Evolutionary conservation across 2,797 vertebrate genomes (phyloP).

Genomic region (Microctenopoma lineatum): DNA sequence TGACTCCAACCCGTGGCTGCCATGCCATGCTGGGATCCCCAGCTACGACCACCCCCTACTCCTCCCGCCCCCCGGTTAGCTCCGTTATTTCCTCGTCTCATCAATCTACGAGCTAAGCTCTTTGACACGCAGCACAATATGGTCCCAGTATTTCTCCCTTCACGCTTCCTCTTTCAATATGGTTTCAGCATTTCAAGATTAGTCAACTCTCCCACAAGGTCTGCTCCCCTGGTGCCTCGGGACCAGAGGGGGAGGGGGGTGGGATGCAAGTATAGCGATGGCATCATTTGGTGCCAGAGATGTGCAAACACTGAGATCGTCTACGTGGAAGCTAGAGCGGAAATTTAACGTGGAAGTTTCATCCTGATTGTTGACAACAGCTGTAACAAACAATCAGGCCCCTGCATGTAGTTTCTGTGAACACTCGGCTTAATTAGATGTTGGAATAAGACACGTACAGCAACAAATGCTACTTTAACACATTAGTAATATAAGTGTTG

Average conservation of each 20-base stretch:
- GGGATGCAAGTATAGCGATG: no score
- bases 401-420: no score
- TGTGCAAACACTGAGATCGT: background rate
- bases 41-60: constrained; percentile 39
- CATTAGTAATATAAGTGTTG: no score
- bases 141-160: constrained; percentile 75
- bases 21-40: constrained; percentile 82
- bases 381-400: no score
- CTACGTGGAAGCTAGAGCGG: background rate
- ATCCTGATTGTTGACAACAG: background rate
- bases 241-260: background rate
- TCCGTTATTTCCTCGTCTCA: constrained; percentile 91
- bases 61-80: constrained; percentile 70
- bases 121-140: constrained; percentile 93
- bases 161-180: constrained; percentile 86
- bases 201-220: constrained; percentile 78
- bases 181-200: constrained; percentile 88
- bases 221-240: constrained; percentile 30
- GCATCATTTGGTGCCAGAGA: no score
- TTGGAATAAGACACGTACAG: no score
- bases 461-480: no score
- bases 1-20: constrained; percentile 84
- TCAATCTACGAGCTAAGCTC: constrained; percentile 93
- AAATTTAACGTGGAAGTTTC: background rate
- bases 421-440: no score